Evolutionary conservation across 2,888 invertebrate genomes (phyloP).

Genomic region (Pegoplata infirma): DNA sequence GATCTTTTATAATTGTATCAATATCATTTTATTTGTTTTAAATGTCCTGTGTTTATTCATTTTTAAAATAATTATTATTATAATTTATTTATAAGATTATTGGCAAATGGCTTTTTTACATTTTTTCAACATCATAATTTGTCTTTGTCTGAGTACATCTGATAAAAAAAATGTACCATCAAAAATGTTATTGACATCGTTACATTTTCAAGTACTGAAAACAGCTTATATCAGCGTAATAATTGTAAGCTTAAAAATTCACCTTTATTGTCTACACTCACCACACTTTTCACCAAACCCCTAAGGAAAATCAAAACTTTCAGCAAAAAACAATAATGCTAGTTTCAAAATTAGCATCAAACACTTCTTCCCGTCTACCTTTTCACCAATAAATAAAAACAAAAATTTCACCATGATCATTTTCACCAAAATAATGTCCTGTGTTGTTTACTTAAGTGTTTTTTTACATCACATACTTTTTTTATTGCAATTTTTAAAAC

Average conservation of each 20-base stretch:
- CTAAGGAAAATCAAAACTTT: neutral
- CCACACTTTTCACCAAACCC: conserved; percentile 5
- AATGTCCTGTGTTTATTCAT: neutral
- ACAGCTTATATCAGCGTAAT: conserved; percentile 13
- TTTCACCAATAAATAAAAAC: conserved; percentile 6
- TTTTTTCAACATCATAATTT: neutral
- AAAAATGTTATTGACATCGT: neutral
- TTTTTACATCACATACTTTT: conserved; percentile 26
- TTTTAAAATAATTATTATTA: neutral
- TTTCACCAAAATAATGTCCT: conserved; percentile 37
- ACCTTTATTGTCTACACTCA: conserved; percentile 8
- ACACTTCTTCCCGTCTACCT: conserved; percentile 18
- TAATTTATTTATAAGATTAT: conserved; percentile 4
- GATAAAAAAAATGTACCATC: neutral
- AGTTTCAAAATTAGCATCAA: conserved; percentile 1
- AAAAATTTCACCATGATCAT: conserved; percentile 27
- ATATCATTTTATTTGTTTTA: too few species aligned
- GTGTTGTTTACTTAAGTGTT: conserved; percentile 47
- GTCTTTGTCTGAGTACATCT: neutral
- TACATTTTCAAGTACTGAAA: conserved; percentile 43
- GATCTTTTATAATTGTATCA: conserved; percentile 24
- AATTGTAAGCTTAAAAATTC: conserved; percentile 34
- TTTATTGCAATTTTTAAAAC: conserved; percentile 19
- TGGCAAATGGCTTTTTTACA: conserved; percentile 4
- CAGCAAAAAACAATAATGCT: neutral